A percentile compares a stretch with the other conserved stretches of the same genome.
Conservation (phyloP, 2,888 invertebrate species). For the Lepeophtheirus nordmannii region DNA sequence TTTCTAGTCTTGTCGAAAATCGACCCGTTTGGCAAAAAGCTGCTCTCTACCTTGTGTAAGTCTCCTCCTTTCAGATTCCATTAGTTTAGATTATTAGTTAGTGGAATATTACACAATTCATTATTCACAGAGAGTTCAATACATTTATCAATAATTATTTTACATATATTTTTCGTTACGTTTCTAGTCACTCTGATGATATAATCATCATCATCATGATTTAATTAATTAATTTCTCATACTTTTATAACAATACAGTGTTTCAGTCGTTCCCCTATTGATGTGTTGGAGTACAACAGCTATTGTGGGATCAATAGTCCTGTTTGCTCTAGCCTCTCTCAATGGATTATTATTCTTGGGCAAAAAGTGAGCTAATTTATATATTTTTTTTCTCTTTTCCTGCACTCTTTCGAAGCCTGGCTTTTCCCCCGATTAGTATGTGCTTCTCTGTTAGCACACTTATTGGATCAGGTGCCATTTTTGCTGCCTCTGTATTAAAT, state of each 20-base stretch:
- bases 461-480: constrained; percentile 73
- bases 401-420: constrained; percentile 42
- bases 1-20: constrained; percentile 61
- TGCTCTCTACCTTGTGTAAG: constrained; percentile 65
- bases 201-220: background rate
- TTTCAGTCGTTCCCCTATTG: background rate
- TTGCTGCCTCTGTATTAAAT: constrained; percentile 72
- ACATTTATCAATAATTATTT: too few relatives aligned
- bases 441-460: constrained; percentile 57
- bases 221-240: background rate
- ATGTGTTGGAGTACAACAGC: background rate
- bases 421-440: constrained; percentile 61
- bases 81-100: too few relatives aligned
- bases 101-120: too few relatives aligned
- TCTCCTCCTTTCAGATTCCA: constrained; percentile 29
- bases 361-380: constrained; percentile 9
- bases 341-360: constrained; percentile 9
- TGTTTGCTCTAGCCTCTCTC: constrained; percentile 22
- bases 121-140: too few relatives aligned
- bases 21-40: constrained; percentile 82
- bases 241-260: background rate
- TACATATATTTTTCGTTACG: too few relatives aligned
- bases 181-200: background rate
- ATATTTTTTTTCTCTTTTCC: constrained; percentile 30
- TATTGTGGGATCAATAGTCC: background rate